phyloP scores from a whole-genome alignment of 2,113 vertebrate species.

The Himantopus leucocephalus region DNA sequence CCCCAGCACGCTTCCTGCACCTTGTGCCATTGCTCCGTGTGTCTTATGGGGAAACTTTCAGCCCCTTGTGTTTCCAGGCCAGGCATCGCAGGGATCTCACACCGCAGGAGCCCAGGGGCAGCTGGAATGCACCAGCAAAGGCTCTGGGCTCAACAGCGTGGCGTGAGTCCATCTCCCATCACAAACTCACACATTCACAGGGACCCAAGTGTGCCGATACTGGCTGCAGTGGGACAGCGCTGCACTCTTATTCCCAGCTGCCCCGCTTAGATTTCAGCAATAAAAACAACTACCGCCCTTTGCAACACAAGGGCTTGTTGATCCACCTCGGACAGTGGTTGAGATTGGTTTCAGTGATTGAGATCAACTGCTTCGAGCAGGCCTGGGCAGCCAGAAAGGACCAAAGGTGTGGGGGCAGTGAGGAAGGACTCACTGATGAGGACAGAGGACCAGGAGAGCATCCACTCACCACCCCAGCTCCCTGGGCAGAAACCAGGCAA shows the following conservation, averaged over 20 bases:
- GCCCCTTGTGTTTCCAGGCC: fast-evolving
- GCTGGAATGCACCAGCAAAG: neutral
- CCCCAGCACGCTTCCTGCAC: fast-evolving
- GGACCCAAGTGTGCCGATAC: fast-evolving
- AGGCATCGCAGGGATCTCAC: neutral
- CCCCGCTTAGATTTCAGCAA: neutral
- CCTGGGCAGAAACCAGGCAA: neutral
- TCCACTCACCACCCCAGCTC: neutral
- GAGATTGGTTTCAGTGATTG: neutral
- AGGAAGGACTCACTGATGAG: neutral
- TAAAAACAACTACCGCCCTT: neutral
- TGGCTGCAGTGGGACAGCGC: fast-evolving
- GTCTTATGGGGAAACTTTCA: neutral
- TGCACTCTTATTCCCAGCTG: fast-evolving
- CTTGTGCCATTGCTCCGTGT: neutral
- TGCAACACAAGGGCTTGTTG: neutral
- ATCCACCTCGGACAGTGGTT: neutral
- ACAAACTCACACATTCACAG: fast-evolving
- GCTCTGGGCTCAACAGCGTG: neutral
- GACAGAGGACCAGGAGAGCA: neutral
- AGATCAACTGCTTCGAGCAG: neutral
- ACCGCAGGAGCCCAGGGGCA: neutral
- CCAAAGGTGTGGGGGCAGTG: fast-evolving
- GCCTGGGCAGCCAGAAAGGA: neutral
- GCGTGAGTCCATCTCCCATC: neutral